Conservation (phyloP, 2,113 vertebrate species). For the Sturnira hondurensis region DNA sequence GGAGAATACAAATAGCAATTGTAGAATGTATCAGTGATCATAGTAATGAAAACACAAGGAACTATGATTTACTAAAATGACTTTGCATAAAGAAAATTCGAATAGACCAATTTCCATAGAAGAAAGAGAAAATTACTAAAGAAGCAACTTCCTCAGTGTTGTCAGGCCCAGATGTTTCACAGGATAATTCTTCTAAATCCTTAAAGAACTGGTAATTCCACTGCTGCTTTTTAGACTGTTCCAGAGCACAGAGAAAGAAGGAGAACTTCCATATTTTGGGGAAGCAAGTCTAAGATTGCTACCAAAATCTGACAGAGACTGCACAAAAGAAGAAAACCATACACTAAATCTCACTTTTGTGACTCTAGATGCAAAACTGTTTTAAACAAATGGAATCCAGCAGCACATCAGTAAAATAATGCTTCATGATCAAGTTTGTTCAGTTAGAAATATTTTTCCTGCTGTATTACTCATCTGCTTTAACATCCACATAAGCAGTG, state of each 20-base stretch:
- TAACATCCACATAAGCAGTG: conserved; percentile 60
- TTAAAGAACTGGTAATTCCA: neutral
- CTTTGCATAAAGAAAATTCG: neutral
- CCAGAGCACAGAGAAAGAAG: neutral
- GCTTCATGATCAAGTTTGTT: neutral
- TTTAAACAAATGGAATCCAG: neutral
- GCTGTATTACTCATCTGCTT: conserved; percentile 67
- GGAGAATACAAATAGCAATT: neutral
- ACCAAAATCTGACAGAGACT: neutral
- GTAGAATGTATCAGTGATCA: neutral
- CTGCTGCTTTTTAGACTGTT: neutral
- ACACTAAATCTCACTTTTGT: neutral
- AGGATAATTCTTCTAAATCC: neutral
- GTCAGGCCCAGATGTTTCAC: neutral
- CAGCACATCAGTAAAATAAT: neutral
- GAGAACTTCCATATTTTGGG: neutral
- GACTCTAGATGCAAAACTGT: neutral
- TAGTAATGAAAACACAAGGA: neutral
- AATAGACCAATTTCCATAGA: neutral
- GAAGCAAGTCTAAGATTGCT: neutral
- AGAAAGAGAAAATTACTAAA: neutral
- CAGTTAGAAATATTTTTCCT: conserved; percentile 59
- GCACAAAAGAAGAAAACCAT: neutral
- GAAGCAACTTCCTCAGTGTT: neutral
- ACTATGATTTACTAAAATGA: neutral